Base-by-base conservation (phyloP, 2,797 vertebrate species). In the Rhinogobio ventralis region DNA sequence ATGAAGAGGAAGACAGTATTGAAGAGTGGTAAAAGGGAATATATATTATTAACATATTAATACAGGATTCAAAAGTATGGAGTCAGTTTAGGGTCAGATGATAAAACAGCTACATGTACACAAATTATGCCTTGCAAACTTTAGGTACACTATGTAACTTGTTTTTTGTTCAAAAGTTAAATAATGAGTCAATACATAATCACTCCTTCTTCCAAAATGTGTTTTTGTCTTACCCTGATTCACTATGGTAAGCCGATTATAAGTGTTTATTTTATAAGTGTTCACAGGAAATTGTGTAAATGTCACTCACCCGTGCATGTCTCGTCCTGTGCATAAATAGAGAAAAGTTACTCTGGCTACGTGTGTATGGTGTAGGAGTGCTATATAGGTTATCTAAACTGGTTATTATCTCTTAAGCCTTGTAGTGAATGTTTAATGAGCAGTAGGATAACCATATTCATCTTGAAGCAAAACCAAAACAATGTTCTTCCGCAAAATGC, bases 21-120 rank as follows among this genome's bases (percentile, higher is more conserved):
- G 30, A 82, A 82, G 15, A 53, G 30, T 28, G 30, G 23, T 20
- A 45, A 28, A 66, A 74, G 55, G 25, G 2, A 60, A 25, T 42
- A 30, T 46, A 46, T 71, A 46, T 46, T 17, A 46, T 72, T 7
- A 33, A 23, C 11, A 55, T 42, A 46, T 39, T 57, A 60, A 42
- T 42, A 57, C 53, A 77, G 74, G 53, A 60, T 55, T 77, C 55
- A 77, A 77, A 42, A 77, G 55, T 10, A 72, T 49, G 69, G 36
- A 15, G 69, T 49, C 13, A 45, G 20, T 25, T 71, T 17, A 71
- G 13, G 23, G 68, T 39, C 20, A 45, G 23, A 7, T 71, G 39
- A 25, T 23, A 71, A 68, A 36, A 39, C 33, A 17, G 66, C 14
- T n/a, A 15, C 68, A 45, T 46, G 23, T 17, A n/a, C 42, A 17